Base-by-base conservation (phyloP, 2,113 vertebrate species). In the Apeltes quadracus region DNA sequence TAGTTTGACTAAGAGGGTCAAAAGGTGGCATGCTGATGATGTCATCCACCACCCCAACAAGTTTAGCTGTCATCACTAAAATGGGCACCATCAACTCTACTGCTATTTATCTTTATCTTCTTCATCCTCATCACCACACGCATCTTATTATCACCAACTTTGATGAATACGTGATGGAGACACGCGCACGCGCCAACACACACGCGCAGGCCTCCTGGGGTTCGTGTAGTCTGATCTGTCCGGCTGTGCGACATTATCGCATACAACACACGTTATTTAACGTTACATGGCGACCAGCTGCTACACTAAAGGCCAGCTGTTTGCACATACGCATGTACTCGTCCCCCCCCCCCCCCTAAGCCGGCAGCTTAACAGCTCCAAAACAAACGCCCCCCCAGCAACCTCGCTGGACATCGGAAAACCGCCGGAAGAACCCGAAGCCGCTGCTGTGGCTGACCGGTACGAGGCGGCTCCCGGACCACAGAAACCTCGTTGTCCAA, bases 11-110 rank as follows among this genome's bases (percentile, higher is more conserved):
- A 78, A 73, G 68, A 84, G 81, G 80, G 85, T 86, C 81, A 81
- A 36, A 73, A 65, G 76, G 75, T 82, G 79, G 72, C 79, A 82
- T 73, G 67, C 57, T 61, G 76, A 79, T 91, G 82, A 92, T 87
- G 84, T 88, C 90, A 91, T 79, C 46, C 43, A 62, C 38, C 69
- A 50, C 46, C 48, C 44, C 39, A n/a, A 12, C 62, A 58, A 56
- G 63, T 75, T 67, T 55, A 66, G 32, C 51, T 18, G 50, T 18
- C 34, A 13, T 68, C 57, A 25, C 18, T 8, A 12, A 44, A 32
- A 1, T 56, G 2, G 23, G 25, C 69, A 43, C 36, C 18, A 41
- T 61, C 36, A 67, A 14, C 50, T 36, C 50, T 8, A 20, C 16
- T n/a, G 18, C 16, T 48, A 25, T 44, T 46, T 46, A 27, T 55